Evolutionary conservation across 2,113 vertebrate species (phyloP).

Genomic region (Rhinoptilus africanus): DNA sequence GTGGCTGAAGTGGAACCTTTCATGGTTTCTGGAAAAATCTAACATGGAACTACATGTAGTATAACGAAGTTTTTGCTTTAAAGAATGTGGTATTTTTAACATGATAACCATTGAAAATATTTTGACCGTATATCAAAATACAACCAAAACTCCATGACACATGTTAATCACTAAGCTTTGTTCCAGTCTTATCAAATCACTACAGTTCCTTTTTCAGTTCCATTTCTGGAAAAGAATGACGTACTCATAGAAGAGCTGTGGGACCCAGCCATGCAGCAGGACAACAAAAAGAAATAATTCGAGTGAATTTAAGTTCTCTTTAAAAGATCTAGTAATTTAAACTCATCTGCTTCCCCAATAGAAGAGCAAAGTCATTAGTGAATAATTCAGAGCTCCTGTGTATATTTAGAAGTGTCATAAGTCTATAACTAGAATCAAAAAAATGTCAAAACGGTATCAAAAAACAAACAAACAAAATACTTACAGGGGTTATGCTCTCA

Average conservation of each 20-base stretch:
- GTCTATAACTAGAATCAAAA: not conserved
- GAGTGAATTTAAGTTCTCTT: not conserved
- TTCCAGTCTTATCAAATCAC: not conserved
- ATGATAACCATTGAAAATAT: not conserved
- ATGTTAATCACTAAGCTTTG: not conserved
- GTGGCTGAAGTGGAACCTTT: not conserved
- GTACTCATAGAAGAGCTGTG: not conserved
- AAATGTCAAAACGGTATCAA: not conserved
- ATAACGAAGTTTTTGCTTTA: not conserved
- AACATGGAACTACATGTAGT: not conserved
- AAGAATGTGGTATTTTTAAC: not conserved
- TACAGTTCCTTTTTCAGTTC: not conserved
- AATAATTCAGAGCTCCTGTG: not conserved
- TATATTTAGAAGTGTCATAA: not conserved
- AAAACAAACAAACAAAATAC: slow-evolving; percentile 59
- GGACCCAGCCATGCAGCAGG: not conserved
- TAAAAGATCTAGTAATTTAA: not conserved
- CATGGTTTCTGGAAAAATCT: not conserved
- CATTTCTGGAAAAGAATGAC: not conserved
- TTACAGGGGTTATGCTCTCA: slow-evolving; percentile 79
- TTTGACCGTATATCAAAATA: not conserved
- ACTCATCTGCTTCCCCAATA: not conserved
- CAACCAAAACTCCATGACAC: not conserved
- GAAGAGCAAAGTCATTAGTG: not conserved
- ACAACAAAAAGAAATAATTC: not conserved